Conservation (phyloP, 2,797 vertebrate species). For the Hoplostethus mediterraneus region DNA sequence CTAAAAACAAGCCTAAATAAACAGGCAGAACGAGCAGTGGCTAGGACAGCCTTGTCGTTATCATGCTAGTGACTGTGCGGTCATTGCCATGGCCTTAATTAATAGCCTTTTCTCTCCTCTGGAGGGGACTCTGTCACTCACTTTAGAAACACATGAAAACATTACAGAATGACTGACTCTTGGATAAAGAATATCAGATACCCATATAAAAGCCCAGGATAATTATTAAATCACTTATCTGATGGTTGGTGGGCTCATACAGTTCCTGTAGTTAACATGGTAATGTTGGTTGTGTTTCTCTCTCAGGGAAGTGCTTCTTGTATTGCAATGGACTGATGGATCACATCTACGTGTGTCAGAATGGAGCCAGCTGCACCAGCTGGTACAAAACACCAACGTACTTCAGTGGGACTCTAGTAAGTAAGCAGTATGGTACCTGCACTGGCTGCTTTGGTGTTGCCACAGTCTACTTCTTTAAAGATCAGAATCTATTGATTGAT, state of each 20-base stretch:
- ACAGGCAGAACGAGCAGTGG: slow-evolving; percentile 29
- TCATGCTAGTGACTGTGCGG: slow-evolving; percentile 30
- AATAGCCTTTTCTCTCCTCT: slow-evolving; percentile 31
- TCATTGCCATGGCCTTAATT: slow-evolving; percentile 51
- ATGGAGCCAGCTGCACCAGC: slow-evolving; percentile 86
- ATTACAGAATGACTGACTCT: neutral
- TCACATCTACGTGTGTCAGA: slow-evolving; percentile 94
- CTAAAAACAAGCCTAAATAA: slow-evolving; percentile 44
- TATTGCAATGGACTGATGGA: slow-evolving; percentile 97
- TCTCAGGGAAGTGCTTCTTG: slow-evolving; percentile 94
- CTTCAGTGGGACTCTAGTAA: slow-evolving; percentile 93
- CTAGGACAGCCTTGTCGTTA: slow-evolving; percentile 40
- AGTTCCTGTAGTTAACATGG: neutral
- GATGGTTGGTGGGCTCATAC: neutral
- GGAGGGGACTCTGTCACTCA: neutral
- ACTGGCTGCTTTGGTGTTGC: neutral
- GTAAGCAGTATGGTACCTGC: neutral
- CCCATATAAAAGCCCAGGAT: neutral
- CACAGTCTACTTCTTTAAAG: neutral
- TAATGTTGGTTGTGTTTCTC: neutral
- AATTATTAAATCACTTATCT: neutral
- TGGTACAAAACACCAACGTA: slow-evolving; percentile 92
- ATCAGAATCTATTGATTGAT: neutral
- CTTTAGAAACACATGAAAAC: neutral
- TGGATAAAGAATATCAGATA: neutral